Base-by-base conservation (phyloP, 2,113 vertebrate species). In the Microtus ochrogaster region DNA sequence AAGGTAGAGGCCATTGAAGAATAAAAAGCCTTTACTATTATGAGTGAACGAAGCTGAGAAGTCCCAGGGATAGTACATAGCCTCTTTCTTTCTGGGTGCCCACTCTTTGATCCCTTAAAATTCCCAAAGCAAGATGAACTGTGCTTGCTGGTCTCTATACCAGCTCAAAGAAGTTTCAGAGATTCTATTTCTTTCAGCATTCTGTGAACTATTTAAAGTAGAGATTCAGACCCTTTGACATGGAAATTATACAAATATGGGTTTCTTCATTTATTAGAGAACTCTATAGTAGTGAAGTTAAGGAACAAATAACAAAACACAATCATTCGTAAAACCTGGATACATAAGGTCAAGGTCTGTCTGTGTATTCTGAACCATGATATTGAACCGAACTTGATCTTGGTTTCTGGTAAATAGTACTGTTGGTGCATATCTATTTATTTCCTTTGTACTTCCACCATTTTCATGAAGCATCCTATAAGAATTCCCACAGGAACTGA, bases 271-370 rank as follows among this genome's bases (percentile, higher is more conserved):
- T 73, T 88, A 94, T 8, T 68, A 77, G 70, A 92, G 30, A 83
- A 86, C 74, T 44, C 3, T 89, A 61, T 58, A 88, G n/a, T 52
- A 49, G 30, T 66, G 49, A 3, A 95, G 17, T 41, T 36, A 76
- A 77, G 9, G 78, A 11, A 93, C 47, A 93, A 91, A 86, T 83
- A 78, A 91, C 72, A n/a, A 81, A 88, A 73, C 76, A n/a, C 16
- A 81, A 16, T 41, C 21, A 70, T 85, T 61, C 74, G 10, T 83
- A 86, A 91, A 79, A 33, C 61, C 13, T 61, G 9, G 58, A 73
- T 92, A 55, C 14, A 94, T 58, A 79, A 85, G 26, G 2, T 52
- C 65, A 36, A 44, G 11, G 3, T 39, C 17, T 73, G 7, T 52
- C 72, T 10, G 13, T 66, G 30, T 58, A 41, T 82, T 52, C 26